Conservation (phyloP, 1,140 invertebrate genomes). For the roundworm (Caenorhabditis elegans) region DNA sequence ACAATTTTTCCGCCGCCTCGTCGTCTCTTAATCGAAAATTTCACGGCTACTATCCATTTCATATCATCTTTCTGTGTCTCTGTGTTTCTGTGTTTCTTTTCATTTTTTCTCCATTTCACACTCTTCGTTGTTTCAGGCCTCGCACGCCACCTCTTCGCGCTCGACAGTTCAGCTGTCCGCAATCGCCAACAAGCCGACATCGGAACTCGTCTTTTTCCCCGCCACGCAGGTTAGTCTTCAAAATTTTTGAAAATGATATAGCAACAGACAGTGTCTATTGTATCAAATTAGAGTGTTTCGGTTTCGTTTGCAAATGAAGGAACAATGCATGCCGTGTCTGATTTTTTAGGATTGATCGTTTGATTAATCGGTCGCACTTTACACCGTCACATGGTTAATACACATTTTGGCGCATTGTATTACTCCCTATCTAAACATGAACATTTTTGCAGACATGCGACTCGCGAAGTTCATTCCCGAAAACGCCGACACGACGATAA, state of each 20-base stretch:
- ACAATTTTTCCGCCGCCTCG: background rate
- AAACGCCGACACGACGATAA: background rate
- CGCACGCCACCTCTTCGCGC: background rate
- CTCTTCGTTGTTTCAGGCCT: background rate
- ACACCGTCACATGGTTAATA: background rate
- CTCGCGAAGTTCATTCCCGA: background rate
- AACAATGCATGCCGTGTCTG: too few relatives aligned
- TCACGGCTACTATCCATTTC: conserved; percentile 24
- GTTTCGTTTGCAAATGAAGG: too few relatives aligned
- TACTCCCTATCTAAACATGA: background rate
- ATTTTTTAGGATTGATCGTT: conserved; percentile 3
- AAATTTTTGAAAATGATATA: background rate
- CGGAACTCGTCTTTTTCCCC: background rate
- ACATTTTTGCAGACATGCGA: background rate
- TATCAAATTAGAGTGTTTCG: too few relatives aligned
- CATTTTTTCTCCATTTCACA: background rate
- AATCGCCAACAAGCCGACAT: background rate
- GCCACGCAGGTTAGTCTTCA: background rate
- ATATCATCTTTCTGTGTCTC: background rate
- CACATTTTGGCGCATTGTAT: background rate
- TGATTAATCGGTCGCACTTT: conserved; percentile 6
- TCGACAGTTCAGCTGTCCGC: background rate
- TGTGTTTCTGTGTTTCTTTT: background rate
- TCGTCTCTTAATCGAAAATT: background rate
- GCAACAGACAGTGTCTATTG: too few relatives aligned